A percentile compares a stretch with the other conserved stretches of the same genome.
These are phyloP conservation scores for Caprella mutica DNA, from an alignment of 2,888 invertebrate genomes.

Conservation along the genomic window DNA sequence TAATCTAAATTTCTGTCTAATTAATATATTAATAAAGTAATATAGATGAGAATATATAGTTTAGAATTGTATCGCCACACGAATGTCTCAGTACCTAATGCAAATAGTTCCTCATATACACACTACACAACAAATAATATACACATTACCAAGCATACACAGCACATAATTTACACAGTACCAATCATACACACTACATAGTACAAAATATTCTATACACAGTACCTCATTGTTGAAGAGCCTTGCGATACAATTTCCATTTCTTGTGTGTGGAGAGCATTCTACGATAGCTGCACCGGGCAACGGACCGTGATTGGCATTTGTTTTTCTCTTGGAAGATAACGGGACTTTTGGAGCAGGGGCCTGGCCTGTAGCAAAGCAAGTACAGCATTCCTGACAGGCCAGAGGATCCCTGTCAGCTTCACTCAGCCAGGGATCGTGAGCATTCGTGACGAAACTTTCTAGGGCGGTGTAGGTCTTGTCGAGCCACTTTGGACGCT, in stretches of 20 bases:
- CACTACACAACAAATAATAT: too few relatives aligned
- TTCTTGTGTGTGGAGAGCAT: background rate
- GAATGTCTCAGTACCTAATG: too few relatives aligned
- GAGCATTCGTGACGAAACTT: slow-evolving; percentile 33
- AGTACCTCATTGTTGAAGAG: slow-evolving; percentile 17
- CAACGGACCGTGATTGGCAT: slow-evolving; percentile 1
- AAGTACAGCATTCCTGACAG: slow-evolving; percentile 26
- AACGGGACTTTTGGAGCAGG: slow-evolving; percentile 4
- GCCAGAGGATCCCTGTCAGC: slow-evolving; percentile 31
- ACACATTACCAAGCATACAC: too few relatives aligned
- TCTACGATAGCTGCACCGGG: slow-evolving; percentile 6
- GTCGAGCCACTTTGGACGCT: slow-evolving; percentile 23
- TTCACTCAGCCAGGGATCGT: slow-evolving; percentile 34
- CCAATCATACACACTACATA: background rate
- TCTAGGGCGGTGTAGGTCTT: slow-evolving; percentile 26
- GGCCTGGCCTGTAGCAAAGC: slow-evolving; percentile 15
- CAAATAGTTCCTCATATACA: too few relatives aligned
- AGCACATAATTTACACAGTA: too few relatives aligned
- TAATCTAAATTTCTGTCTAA: too few relatives aligned
- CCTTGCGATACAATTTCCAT: slow-evolving; percentile 14
- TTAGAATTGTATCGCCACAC: too few relatives aligned
- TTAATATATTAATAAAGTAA: too few relatives aligned
- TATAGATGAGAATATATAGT: too few relatives aligned
- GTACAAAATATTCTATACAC: background rate
- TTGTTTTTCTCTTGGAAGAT: background rate